Percentiles rank a stretch among this genome's conserved stretches.
These are phyloP conservation scores for Bombyx mandarina DNA, from an alignment of 1,140 invertebrate species.

Conservation along the genomic window DNA sequence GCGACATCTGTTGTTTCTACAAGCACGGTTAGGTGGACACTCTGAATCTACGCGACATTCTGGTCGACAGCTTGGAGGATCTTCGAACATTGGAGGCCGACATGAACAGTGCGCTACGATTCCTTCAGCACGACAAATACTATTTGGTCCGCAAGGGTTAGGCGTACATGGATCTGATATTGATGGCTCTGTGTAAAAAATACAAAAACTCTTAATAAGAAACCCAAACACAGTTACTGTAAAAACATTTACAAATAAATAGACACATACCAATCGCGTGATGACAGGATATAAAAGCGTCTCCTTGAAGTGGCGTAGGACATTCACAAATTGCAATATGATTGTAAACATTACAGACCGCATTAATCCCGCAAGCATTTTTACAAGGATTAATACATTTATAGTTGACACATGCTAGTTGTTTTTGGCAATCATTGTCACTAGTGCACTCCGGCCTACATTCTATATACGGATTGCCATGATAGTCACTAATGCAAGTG, in stretches of 20 bases:
- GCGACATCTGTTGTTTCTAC: conserved; percentile 78
- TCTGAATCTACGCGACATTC: conserved; percentile 80
- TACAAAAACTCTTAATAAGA: neutral
- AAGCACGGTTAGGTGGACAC: conserved; percentile 77
- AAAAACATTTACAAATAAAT: neutral
- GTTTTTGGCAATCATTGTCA: conserved; percentile 83
- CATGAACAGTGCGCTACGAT: conserved; percentile 79
- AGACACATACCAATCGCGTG: conserved; percentile 32
- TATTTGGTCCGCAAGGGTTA: conserved; percentile 82
- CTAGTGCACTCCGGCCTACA: conserved; percentile 79
- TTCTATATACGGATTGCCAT: conserved; percentile 75
- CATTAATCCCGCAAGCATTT: conserved; percentile 78
- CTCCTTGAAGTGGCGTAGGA: conserved; percentile 73
- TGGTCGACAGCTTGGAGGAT: conserved; percentile 77
- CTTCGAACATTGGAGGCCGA: conserved; percentile 74
- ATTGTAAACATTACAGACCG: conserved; percentile 74
- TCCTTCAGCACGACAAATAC: conserved; percentile 75
- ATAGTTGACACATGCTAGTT: conserved; percentile 86
- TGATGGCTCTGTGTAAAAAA: conserved; percentile 44
- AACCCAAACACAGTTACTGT: conserved; percentile 4
- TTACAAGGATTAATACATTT: conserved; percentile 86
- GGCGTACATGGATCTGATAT: conserved; percentile 79
- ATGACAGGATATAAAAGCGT: conserved; percentile 75
- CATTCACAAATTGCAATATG: conserved; percentile 79
- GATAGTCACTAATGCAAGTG: conserved; percentile 72